Base-by-base conservation (phyloP, 2,113 vertebrate species). In the Anarhynchus alexandrinus region DNA sequence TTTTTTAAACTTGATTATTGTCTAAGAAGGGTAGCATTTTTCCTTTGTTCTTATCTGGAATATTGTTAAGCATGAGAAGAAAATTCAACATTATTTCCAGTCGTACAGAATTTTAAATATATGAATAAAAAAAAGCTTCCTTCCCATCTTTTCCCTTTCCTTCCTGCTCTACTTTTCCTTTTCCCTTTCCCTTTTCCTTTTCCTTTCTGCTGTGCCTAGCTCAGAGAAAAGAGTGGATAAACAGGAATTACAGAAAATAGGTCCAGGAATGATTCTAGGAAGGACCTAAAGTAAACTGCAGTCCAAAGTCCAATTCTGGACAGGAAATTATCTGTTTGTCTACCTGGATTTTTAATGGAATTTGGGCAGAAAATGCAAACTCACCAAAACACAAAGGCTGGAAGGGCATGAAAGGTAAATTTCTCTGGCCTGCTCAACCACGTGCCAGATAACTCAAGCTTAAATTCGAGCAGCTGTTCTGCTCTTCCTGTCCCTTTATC, bases 401-500 rank as follows among this genome's bases (percentile, higher is more conserved):
- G 32, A 91, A 91, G 66, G 65, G 38, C 45, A 87, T 73, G 55
- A 54, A 38, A 96, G 57, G 8, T 67, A 18, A 59, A 73, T 73
- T 96, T 70, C 43, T 87, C 90, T 82, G 64, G 90, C 69, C 47
- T 93, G 74, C 58, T 73, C 78, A 83, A 45, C 5, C 18, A 91
- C 29, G 66, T 61, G 40, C 81, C 67, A 84, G 36, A 81, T 47
- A 93, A 47, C 36, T 54, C 64, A 83, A 94, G 88, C 38, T 79
- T 52, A 34, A 89, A 83, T 62, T 91, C 3, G 2, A 91, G 90
- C 91, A 93, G 61, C 58, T 66, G 81, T 93, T 92, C 78, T 20
- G 12, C 61, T 95, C 74, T 87, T 90, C 52, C 52, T 58, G 67
- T 87, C 71, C 65, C 57, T 96, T 92, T 94, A 89, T 86, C 94